A percentile compares a stretch with the other conserved stretches of the same genome.
phyloP scores from a whole-genome alignment of 1,140 invertebrate genomes.

The Thaumetopoea pityocampa region DNA sequence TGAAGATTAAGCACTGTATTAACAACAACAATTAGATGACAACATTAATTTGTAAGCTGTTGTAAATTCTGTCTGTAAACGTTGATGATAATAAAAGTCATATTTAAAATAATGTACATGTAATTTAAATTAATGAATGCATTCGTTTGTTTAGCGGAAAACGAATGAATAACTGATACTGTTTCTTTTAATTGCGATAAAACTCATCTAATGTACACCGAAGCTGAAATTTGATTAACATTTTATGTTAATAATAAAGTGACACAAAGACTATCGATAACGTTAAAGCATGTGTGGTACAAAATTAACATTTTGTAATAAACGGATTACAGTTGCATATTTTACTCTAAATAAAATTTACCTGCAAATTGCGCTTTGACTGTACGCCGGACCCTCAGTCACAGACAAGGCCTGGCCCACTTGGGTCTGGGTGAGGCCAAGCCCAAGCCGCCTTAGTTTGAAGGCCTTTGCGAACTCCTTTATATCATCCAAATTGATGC shows the following conservation, averaged over 20 bases:
- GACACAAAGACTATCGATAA: too few species aligned
- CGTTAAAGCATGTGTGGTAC: too few species aligned
- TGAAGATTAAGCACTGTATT: constrained; percentile 16
- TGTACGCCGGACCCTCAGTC: constrained; percentile 97
- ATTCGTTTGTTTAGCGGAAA: not conserved
- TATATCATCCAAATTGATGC: constrained; percentile 97
- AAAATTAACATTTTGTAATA: too few species aligned
- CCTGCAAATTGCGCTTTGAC: constrained; percentile 99
- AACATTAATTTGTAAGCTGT: constrained; percentile 15
- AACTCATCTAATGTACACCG: too few species aligned
- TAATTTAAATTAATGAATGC: not conserved
- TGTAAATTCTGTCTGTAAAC: constrained; percentile 9
- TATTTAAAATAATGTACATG: too few species aligned
- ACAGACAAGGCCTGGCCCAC: constrained; percentile 95
- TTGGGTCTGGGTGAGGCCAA: constrained; percentile 97
- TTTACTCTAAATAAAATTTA: constrained; percentile 65
- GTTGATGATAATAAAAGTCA: too few species aligned
- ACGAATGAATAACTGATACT: not conserved
- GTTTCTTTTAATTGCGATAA: not conserved
- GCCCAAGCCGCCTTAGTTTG: constrained; percentile 92
- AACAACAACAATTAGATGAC: constrained; percentile 18
- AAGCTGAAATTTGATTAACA: too few species aligned
- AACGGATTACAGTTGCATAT: too few species aligned
- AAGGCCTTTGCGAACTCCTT: constrained; percentile 99
- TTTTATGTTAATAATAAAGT: too few species aligned